These are phyloP conservation scores for Orchesellides sinensis DNA, from an alignment of 2,888 invertebrate genomes.

Conservation along the genomic window DNA sequence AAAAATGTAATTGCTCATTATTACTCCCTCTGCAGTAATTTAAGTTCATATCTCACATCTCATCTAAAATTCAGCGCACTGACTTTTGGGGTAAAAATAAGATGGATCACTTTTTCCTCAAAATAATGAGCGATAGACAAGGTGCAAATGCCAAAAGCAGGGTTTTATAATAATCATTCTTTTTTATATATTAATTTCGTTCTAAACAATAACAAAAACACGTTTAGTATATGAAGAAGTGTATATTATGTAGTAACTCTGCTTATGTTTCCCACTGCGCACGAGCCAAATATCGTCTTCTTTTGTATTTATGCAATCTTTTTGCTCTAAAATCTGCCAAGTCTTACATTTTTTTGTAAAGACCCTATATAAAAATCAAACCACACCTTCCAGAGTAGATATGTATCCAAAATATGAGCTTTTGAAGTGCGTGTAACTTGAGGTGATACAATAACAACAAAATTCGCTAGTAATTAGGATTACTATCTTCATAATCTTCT, in stretches of 20 bases:
- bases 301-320: no score
- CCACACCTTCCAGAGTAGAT: slow-evolving; percentile 15
- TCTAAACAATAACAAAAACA: slow-evolving; percentile 17
- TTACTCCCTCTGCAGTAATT: slow-evolving; percentile 6
- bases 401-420: background rate
- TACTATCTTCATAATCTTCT: slow-evolving; percentile 42
- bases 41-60: slow-evolving; percentile 51
- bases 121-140: slow-evolving; percentile 1
- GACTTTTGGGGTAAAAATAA: slow-evolving; percentile 5
- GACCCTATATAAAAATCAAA: no score
- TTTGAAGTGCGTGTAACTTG: slow-evolving; percentile 16
- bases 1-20: slow-evolving; percentile 39
- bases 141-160: background rate
- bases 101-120: background rate
- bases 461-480: slow-evolving; percentile 48
- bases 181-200: slow-evolving; percentile 10
- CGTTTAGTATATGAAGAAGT: background rate
- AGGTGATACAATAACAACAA: slow-evolving; percentile 32
- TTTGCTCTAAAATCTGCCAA: no score
- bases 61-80: slow-evolving; percentile 31
- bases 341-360: no score
- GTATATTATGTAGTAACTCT: background rate
- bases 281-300: no score
- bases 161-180: slow-evolving; percentile 3
- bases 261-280: background rate